phyloP scores from a whole-genome alignment of 2,113 vertebrate species.

The Pitta sordida region DNA sequence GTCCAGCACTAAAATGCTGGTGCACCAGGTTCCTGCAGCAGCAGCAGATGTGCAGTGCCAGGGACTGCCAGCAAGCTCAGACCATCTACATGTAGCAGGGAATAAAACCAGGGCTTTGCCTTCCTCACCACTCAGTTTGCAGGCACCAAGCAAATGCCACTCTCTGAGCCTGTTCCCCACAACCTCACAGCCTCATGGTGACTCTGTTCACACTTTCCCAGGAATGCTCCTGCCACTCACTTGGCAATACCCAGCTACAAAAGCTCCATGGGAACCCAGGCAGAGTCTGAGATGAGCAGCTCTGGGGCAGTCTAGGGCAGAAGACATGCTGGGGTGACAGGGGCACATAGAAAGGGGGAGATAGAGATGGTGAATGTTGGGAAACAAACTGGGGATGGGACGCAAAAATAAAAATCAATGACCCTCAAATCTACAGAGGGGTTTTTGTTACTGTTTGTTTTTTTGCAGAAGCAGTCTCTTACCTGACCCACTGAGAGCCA shows the following conservation, averaged over 20 bases:
- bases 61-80: background rate
- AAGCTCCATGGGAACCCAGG: background rate
- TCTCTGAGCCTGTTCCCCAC: background rate
- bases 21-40: background rate
- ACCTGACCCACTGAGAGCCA: background rate
- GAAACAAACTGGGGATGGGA: background rate
- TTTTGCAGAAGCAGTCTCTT: background rate
- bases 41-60: background rate
- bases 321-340: background rate
- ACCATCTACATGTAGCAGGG: background rate
- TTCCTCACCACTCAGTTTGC: rapidly evolving
- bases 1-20: rapidly evolving
- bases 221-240: background rate
- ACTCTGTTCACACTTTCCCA: background rate
- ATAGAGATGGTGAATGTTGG: rapidly evolving
- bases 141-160: rapidly evolving
- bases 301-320: background rate
- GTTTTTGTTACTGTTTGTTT: background rate
- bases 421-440: background rate
- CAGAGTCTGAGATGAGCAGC: background rate
- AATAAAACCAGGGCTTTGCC: background rate
- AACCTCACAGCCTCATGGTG: background rate
- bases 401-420: background rate
- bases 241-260: background rate
- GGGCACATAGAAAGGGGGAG: background rate